A percentile compares a stretch with the other conserved stretches of the same genome.
Evolutionary conservation across 2,888 invertebrate species (phyloP).

Genomic region (Amiota mariae): DNA sequence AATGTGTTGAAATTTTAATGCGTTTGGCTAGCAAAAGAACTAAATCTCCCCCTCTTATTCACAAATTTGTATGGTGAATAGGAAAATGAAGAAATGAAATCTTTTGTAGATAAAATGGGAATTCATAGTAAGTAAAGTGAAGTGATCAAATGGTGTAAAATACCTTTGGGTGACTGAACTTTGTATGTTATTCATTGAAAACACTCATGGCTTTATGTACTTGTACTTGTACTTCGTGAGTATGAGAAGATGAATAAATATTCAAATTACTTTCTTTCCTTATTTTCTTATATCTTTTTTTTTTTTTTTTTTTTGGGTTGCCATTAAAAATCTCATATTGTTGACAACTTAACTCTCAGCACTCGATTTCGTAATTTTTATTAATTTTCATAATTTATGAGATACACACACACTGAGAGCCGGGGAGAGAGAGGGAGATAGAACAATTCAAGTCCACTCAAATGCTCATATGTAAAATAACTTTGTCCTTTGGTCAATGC

Average conservation of each 20-base stretch:
- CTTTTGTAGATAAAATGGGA: background rate
- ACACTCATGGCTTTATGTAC: no score
- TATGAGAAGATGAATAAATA: no score
- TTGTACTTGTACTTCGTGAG: no score
- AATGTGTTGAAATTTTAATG: conserved; percentile 33
- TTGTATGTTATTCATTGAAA: no score
- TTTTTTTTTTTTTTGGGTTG: no score
- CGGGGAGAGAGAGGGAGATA: background rate
- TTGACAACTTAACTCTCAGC: conserved; percentile 42
- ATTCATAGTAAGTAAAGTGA: background rate
- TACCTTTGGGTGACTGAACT: background rate
- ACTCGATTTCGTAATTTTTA: conserved; percentile 55
- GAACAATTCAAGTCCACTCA: background rate
- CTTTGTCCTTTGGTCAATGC: background rate
- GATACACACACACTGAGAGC: conserved; percentile 17
- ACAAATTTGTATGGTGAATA: conserved; percentile 37
- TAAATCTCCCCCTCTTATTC: no score
- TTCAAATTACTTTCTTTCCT: no score
- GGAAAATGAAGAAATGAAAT: background rate
- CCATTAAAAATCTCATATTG: conserved; percentile 26
- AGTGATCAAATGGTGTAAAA: background rate
- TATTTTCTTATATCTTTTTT: background rate
- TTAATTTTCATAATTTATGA: conserved; percentile 66
- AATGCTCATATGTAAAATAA: background rate
- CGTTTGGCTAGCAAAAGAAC: conserved; percentile 8